Evolutionary conservation across 2,797 vertebrate genomes (phyloP), one percentile per base, ranked within the genome.

Genomic region (Tangara arthus): DNA sequence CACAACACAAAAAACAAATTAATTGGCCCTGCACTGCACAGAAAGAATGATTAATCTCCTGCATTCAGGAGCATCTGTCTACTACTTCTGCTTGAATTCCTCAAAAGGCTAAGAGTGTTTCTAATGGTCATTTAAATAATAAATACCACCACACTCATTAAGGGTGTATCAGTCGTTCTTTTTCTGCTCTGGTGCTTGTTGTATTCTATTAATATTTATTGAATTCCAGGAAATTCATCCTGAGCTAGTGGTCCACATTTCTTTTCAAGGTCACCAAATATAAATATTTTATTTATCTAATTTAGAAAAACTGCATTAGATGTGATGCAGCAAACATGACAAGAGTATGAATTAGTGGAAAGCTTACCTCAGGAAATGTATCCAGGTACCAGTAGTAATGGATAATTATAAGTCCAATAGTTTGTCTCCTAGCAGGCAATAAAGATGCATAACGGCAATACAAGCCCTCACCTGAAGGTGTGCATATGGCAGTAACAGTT

Each of bases 81-180:
- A 32, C 79, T 87, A 52, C 41, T 87, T 78, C 71, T 87, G 70
- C 76, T 84, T 82, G 89, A 93, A 93, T 96, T 93, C 77, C 75
- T 95, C 92, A 93, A 93, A 94, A 89, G 89, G 80, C 93, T 95
- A 73, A 89, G 82, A 90, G 60, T 91, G 88, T 91, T 97, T 95
- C 96, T 97, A 97, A 96, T 81, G 77, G 69, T 95, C 72, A 92
- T 96, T 97, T 97, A 92, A 97, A 97, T 97, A 97, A 97, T 97
- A 95, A 95, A 97, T 96, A 83, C 44, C 80, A 93, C 55, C 60
- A 65, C 87, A 60, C 65, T 94, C 87, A 95, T 97, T 95, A 96
- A 60, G 61, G 68, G 47, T 87, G 82, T 96, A 93, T 95, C 92
- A 94, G 80, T 88, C 49, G 9, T 94, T 95, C 81, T 75, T 87